Evolutionary conservation across 2,797 vertebrate genomes (phyloP).

Genomic region (Halcyon badia): DNA sequence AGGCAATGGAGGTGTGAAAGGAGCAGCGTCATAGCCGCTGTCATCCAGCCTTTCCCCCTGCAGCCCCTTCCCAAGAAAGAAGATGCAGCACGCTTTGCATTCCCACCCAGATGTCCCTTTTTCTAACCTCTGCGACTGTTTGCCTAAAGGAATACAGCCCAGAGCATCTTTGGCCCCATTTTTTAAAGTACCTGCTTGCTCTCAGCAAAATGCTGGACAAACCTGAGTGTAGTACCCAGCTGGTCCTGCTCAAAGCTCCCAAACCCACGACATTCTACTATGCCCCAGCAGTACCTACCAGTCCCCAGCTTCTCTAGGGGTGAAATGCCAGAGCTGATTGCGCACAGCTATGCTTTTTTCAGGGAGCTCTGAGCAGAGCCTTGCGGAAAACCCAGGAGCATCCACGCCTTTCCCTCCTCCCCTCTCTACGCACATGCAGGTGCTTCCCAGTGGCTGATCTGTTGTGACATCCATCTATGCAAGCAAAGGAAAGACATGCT

Average conservation of each 20-base stretch:
- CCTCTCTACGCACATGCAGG: rapidly evolving
- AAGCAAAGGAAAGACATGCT: not conserved
- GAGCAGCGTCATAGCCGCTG: not conserved
- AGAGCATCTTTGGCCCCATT: not conserved
- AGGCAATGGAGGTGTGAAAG: not conserved
- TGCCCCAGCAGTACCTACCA: not conserved
- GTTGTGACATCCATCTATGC: not conserved
- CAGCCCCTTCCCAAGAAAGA: not conserved
- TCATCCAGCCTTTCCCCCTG: not conserved
- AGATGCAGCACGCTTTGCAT: not conserved
- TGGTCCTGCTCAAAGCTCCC: not conserved
- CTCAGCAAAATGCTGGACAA: not conserved
- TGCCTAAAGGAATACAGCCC: not conserved
- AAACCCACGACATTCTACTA: not conserved
- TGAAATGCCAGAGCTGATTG: not conserved
- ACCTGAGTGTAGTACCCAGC: rapidly evolving
- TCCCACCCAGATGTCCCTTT: not conserved
- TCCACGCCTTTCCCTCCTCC: not conserved
- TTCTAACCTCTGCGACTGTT: not conserved
- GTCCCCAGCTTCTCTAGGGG: not conserved
- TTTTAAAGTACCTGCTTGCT: not conserved
- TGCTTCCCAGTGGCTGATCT: not conserved
- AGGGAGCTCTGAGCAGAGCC: not conserved
- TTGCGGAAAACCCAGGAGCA: not conserved
- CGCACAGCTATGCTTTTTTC: rapidly evolving